A percentile compares a stretch with the other conserved stretches of the same genome.
Evolutionary conservation across 2,113 vertebrate genomes (phyloP).

Genomic region (Anguilla rostrata): DNA sequence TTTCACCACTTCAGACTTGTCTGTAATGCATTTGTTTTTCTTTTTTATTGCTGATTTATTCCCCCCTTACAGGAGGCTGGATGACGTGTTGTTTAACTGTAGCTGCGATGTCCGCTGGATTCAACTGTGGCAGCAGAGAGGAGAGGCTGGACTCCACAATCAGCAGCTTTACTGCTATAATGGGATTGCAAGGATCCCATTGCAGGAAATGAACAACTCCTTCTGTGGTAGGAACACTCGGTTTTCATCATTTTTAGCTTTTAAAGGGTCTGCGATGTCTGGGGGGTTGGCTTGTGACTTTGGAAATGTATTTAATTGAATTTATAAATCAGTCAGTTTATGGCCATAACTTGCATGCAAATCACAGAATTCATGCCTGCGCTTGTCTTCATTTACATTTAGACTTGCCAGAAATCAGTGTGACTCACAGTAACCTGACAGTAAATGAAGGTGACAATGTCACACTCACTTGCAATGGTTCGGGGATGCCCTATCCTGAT

Average conservation of each 20-base stretch:
- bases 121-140: conserved; percentile 93
- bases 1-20: not conserved
- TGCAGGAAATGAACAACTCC: conserved; percentile 89
- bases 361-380: not conserved
- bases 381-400: conserved; percentile 14
- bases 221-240: conserved; percentile 81
- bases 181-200: conserved; percentile 74
- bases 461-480: conserved; percentile 92
- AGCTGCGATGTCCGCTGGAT: conserved; percentile 97
- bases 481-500: conserved; percentile 86
- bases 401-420: conserved; percentile 94
- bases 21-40: not conserved
- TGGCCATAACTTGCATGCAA: not conserved
- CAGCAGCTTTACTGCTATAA: conserved; percentile 87
- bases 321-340: not conserved
- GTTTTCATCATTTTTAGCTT: not conserved
- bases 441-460: conserved; percentile 90
- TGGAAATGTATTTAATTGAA: not conserved
- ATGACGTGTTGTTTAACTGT: conserved; percentile 89
- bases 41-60: conserved; percentile 13
- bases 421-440: conserved; percentile 88
- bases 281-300: not conserved
- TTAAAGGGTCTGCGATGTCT: not conserved
- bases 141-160: conserved; percentile 81
- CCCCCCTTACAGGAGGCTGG: conserved; percentile 76